These are phyloP conservation scores for Tyrannus savana DNA, from an alignment of 2,113 vertebrate genomes.

Conservation along the genomic window DNA sequence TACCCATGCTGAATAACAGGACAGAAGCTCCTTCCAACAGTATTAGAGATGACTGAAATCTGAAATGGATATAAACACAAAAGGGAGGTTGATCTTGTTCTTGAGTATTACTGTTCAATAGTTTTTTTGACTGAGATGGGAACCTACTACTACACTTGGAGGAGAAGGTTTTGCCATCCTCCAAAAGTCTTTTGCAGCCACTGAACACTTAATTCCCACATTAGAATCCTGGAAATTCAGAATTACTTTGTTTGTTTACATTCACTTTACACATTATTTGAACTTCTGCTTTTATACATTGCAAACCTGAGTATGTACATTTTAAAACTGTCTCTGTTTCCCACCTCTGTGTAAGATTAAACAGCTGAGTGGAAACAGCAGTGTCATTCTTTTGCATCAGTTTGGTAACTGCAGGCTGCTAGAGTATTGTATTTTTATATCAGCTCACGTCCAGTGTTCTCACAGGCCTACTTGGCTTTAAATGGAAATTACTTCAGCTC, in stretches of 20 bases:
- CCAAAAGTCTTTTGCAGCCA: not conserved
- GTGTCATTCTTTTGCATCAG: not conserved
- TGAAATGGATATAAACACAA: not conserved
- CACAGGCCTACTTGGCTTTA: not conserved
- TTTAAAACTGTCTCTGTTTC: not conserved
- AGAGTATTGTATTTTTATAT: not conserved
- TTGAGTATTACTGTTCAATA: not conserved
- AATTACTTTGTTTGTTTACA: not conserved
- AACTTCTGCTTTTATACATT: not conserved
- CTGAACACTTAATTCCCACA: not conserved
- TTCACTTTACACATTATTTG: not conserved
- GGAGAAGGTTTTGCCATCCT: not conserved
- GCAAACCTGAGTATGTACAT: not conserved
- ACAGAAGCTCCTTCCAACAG: not conserved
- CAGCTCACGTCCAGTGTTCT: not conserved
- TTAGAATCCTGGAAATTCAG: not conserved
- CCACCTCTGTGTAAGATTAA: not conserved
- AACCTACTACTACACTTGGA: not conserved
- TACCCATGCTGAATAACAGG: fast-evolving
- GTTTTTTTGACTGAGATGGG: not conserved
- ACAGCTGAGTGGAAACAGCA: not conserved
- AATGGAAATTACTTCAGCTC: not conserved
- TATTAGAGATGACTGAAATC: not conserved
- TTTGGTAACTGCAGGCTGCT: not conserved
- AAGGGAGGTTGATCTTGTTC: not conserved